These are phyloP conservation scores for Ophiodon elongatus DNA, from an alignment of 2,113 vertebrate species.

Conservation along the genomic window DNA sequence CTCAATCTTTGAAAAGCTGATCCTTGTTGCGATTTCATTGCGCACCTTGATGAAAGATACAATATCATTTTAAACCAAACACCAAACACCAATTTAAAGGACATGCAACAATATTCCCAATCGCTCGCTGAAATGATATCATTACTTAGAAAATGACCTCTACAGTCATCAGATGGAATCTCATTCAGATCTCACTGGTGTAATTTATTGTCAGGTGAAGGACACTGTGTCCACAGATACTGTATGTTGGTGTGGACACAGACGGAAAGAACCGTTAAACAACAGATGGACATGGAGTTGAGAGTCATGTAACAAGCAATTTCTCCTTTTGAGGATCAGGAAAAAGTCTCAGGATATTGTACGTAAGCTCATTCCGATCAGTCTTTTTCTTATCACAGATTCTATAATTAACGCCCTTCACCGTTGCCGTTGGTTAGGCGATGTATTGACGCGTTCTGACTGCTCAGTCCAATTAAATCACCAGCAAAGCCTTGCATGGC, in stretches of 20 bases:
- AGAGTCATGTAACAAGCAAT: neutral
- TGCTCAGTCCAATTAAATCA: neutral
- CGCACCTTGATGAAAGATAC: neutral
- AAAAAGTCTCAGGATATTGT: neutral
- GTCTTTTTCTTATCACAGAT: conserved; percentile 14
- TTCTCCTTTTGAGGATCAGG: neutral
- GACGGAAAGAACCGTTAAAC: neutral
- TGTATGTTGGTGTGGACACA: neutral
- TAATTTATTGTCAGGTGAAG: conserved; percentile 17
- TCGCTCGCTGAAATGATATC: conserved; percentile 2
- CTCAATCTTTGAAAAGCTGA: conserved; percentile 4
- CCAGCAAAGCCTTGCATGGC: neutral
- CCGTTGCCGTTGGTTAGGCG: neutral
- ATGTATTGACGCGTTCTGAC: neutral
- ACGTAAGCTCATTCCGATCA: conserved; percentile 5
- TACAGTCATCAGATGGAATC: conserved; percentile 12
- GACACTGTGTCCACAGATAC: conserved; percentile 6
- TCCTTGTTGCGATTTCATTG: neutral
- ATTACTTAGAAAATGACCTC: neutral
- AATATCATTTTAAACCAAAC: conserved; percentile 11
- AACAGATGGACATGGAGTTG: neutral
- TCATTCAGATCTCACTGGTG: conserved; percentile 11
- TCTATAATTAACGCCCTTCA: conserved; percentile 3
- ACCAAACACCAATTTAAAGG: neutral
- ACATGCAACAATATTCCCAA: neutral